Conservation (phyloP, 2,888 invertebrate genomes). For the Dryococelus australis region DNA sequence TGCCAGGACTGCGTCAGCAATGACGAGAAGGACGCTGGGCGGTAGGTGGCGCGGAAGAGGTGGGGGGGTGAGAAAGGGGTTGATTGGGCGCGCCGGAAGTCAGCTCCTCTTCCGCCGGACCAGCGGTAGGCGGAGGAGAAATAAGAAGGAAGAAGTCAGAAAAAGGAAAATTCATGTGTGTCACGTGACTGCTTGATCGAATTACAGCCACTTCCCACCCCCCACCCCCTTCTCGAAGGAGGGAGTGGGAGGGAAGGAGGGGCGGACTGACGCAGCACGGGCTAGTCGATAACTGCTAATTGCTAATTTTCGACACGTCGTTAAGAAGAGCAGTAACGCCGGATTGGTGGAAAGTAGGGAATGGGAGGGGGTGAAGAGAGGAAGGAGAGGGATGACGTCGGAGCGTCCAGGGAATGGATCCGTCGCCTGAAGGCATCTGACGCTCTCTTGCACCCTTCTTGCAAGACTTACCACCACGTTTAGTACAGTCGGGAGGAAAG, state of each 20-base stretch:
- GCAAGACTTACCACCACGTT: neutral
- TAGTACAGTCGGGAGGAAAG: neutral
- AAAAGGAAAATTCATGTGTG: conserved; percentile 27
- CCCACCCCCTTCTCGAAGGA: neutral
- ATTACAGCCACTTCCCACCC: neutral
- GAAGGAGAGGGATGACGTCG: neutral
- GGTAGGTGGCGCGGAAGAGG: neutral
- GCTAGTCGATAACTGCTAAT: conserved; percentile 24
- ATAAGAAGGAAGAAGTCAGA: neutral
- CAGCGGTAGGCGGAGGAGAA: neutral
- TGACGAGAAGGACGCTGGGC: too few relatives aligned
- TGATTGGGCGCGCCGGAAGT: neutral
- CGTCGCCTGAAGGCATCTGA: conserved; percentile 3
- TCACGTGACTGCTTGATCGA: conserved; percentile 26
- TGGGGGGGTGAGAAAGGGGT: neutral
- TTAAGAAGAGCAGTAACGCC: conserved; percentile 4
- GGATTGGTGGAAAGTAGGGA: neutral
- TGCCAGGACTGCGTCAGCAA: neutral
- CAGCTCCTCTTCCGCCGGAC: neutral
- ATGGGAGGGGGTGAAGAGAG: neutral
- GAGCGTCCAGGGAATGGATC: neutral
- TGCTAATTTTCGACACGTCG: conserved; percentile 28
- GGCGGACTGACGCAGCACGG: neutral
- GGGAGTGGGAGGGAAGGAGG: too few relatives aligned
- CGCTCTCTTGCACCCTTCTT: neutral